Evolutionary conservation across 2,888 invertebrate genomes (phyloP).

Genomic region (Allygus modestus): DNA sequence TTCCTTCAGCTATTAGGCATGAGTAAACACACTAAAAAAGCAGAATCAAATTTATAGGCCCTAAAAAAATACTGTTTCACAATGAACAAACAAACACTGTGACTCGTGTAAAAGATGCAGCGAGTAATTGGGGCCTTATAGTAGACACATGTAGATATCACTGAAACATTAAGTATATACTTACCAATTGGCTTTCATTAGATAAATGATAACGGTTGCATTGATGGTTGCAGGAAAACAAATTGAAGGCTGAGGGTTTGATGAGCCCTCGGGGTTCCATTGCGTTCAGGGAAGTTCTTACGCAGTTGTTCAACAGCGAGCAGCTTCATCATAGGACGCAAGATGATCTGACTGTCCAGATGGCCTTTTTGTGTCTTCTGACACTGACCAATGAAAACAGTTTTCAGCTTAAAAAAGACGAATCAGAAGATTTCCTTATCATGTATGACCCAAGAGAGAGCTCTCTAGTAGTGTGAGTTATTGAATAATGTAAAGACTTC

Average conservation of each 20-base stretch:
- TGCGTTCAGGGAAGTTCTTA: neutral
- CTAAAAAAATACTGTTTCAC: too few species aligned
- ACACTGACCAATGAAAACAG: slow-evolving; percentile 18
- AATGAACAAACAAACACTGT: too few species aligned
- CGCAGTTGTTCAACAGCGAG: neutral
- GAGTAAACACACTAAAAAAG: too few species aligned
- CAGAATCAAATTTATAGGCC: too few species aligned
- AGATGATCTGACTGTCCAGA: slow-evolving; percentile 22
- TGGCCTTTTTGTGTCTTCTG: slow-evolving; percentile 24
- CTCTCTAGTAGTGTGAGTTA: neutral
- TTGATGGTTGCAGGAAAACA: slow-evolving; percentile 16
- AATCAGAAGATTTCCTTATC: neutral
- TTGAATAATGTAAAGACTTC: too few species aligned
- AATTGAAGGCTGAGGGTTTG: neutral
- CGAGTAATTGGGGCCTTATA: too few species aligned
- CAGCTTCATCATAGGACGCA: neutral
- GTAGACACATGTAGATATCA: too few species aligned
- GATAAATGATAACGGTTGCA: too few species aligned
- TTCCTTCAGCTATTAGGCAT: too few species aligned
- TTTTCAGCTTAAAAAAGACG: neutral
- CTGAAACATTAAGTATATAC: too few species aligned
- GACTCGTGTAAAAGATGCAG: too few species aligned
- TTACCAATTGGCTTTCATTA: too few species aligned
- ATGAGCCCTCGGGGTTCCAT: neutral
- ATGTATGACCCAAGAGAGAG: neutral